These are phyloP conservation scores for Seladonia tumulorum DNA, from an alignment of 2,888 invertebrate species.

Conservation along the genomic window DNA sequence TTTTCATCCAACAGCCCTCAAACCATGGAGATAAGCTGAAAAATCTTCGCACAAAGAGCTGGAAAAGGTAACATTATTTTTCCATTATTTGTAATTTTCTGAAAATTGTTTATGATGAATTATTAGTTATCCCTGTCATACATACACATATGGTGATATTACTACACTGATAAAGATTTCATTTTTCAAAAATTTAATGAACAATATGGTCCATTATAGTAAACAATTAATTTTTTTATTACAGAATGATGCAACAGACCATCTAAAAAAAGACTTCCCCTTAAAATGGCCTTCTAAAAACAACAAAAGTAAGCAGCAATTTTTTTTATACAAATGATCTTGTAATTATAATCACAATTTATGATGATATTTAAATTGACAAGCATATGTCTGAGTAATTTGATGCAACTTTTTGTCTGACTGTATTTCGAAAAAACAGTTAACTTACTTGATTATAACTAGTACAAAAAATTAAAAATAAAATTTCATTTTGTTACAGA, in stretches of 20 bases:
- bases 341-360: neutral
- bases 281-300: neutral
- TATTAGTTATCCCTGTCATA: conserved; percentile 82
- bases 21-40: neutral
- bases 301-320: neutral
- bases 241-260: neutral
- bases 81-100: neutral
- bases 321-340: neutral
- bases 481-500: conserved; percentile 22
- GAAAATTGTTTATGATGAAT: conserved; percentile 68
- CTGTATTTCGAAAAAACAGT: neutral
- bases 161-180: conserved; percentile 68
- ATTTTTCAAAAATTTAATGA: neutral
- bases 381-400: conserved; percentile 17
- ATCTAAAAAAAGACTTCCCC: too few species aligned
- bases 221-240: neutral
- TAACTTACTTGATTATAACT: neutral
- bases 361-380: conserved; percentile 10
- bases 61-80: conserved; percentile 12
- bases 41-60: neutral
- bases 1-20: neutral
- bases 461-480: neutral
- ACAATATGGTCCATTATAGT: neutral
- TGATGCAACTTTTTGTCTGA: conserved; percentile 7
- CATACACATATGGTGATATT: conserved; percentile 75